Evolutionary conservation across 1,140 invertebrate genomes (phyloP).

Genomic region (Oedothorax gibbosus): DNA sequence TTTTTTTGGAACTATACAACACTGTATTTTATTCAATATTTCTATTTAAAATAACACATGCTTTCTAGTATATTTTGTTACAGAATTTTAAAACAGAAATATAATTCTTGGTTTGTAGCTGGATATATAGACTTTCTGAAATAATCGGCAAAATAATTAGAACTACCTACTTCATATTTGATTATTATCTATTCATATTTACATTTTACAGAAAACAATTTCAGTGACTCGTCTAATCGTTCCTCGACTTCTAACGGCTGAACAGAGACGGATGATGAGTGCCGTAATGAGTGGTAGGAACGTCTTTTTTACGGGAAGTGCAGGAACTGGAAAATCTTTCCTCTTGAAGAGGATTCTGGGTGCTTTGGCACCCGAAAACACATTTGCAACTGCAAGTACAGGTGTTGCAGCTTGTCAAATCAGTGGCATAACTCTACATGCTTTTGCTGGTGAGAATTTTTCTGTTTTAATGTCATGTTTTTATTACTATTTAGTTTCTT

Average conservation of each 20-base stretch:
- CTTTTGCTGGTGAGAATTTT: conserved; percentile 80
- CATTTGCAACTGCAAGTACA: conserved; percentile 91
- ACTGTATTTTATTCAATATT: too few species aligned
- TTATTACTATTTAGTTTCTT: background rate
- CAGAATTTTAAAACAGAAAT: too few species aligned
- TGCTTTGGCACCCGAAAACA: conserved; percentile 88
- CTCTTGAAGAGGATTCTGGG: conserved; percentile 85
- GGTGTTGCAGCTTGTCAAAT: conserved; percentile 95
- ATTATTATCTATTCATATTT: background rate
- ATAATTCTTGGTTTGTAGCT: too few species aligned
- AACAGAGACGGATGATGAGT: conserved; percentile 83
- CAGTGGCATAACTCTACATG: conserved; percentile 91
- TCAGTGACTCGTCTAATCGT: conserved; percentile 1
- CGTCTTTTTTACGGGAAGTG: conserved; percentile 93
- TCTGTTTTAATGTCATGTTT: background rate
- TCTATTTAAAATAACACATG: too few species aligned
- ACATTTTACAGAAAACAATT: conserved; percentile 7
- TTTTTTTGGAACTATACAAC: too few species aligned
- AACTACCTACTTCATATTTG: too few species aligned
- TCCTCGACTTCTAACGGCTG: conserved; percentile 65
- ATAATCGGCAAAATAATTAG: too few species aligned
- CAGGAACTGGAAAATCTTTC: conserved; percentile 96
- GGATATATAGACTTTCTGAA: too few species aligned
- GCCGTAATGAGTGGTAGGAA: conserved; percentile 81
- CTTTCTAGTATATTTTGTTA: too few species aligned